Evolutionary conservation across 2,113 vertebrate species (phyloP), one percentile per base, ranked within the genome.

Genomic region (Pterocles orientalis): DNA sequence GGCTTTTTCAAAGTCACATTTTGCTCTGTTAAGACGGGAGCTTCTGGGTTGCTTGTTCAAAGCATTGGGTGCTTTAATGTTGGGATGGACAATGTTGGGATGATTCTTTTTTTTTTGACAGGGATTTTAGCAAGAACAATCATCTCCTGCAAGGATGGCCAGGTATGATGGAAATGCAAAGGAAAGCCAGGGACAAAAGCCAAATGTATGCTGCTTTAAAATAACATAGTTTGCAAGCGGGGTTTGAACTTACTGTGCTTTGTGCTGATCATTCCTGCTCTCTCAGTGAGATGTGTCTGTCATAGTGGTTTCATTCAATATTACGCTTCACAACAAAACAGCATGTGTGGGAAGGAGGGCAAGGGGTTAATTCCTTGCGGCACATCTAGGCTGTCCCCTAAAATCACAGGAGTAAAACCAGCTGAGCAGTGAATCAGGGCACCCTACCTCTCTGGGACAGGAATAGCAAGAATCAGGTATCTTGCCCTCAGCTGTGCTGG

Each of bases 381-480:
- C 62, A 45, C 90, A 90, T 96, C 86, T 88, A 90, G 92, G 88
- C 88, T 68, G 68, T 88, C 86, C 75, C 75, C 71, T 90, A 79
- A 96, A 95, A 93, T 90, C 71, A 65, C 41, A 80, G 88, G 71
- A 83, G 88, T 86, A 90, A 93, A 91, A 80, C 26, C 86, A 93
- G 90, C 66, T 82, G 61, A 93, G 45, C 4, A 0, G 71, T 92
- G 92, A 90, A 76, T 88, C 82, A 85, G 88, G 95, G 66, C 82
- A 87, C 64, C 69, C 79, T 93, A 86, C 66, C 28, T 94, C 73
- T 82, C 26, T 45, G 19, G 80, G 71, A 82, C 64, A 70, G 71
- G 86, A 94, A 76, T 72, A 90, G 85, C 90, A 70, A 88, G 81
- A 65, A 61, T 48, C 56, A 24, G 72, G 81, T 71, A 70, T 86